Conservation (phyloP, 2,797 vertebrate species). For the Australoheros facetus region DNA sequence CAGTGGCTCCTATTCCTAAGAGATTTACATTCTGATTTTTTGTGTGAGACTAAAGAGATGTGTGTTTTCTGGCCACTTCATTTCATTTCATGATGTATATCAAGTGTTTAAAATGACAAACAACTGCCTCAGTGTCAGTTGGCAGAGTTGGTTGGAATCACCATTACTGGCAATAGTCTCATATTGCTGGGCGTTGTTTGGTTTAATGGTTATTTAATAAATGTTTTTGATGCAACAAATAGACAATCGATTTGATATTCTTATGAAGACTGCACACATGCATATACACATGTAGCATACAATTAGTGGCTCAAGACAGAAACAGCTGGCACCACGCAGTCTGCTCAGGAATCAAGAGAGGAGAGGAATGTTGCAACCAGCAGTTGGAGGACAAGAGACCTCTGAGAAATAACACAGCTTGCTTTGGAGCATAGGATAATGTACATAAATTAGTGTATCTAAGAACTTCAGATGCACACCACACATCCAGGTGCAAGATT, state of each 20-base stretch:
- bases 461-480: no score
- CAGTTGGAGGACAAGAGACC: no score
- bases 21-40: neutral
- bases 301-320: no score
- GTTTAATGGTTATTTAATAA: slow-evolving; percentile 11
- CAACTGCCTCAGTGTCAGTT: neutral
- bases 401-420: no score
- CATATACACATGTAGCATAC: neutral
- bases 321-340: no score
- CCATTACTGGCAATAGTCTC: neutral
- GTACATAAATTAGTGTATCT: no score
- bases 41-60: neutral
- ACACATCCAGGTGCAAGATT: neutral
- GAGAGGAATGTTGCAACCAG: no score
- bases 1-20: neutral
- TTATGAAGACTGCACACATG: neutral
- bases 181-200: neutral
- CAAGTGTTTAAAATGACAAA: neutral
- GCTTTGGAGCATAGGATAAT: no score
- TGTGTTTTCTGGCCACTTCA: neutral
- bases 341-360: no score
- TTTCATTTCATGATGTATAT: neutral
- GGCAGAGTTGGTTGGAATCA: neutral
- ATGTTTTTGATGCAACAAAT: slow-evolving; percentile 7
- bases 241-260: neutral